These are phyloP conservation scores for Lottia gigantea DNA, from an alignment of 2,888 invertebrate genomes.

Conservation along the genomic window DNA sequence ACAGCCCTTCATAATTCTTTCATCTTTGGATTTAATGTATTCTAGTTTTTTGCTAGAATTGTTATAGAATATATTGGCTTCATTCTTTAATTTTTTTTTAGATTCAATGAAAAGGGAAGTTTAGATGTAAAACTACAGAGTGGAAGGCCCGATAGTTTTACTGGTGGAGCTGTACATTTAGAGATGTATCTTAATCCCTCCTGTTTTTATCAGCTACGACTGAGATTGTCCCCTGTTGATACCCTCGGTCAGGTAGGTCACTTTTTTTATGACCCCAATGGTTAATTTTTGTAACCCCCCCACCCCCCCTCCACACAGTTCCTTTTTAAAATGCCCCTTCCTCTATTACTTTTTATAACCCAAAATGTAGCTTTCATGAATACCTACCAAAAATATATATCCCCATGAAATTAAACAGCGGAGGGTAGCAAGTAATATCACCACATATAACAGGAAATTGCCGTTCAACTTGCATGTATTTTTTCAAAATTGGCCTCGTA, in stretches of 20 bases:
- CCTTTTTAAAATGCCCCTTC: no score
- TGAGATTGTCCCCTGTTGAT: slow-evolving; percentile 44
- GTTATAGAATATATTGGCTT: background rate
- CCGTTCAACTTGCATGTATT: no score
- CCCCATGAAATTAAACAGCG: no score
- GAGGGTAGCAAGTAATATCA: no score
- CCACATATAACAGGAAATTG: no score
- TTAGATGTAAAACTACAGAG: slow-evolving; percentile 50
- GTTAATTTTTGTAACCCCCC: no score
- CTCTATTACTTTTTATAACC: no score
- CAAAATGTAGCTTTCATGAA: no score
- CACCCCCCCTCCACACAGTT: no score
- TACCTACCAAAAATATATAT: no score
- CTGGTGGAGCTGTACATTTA: slow-evolving; percentile 44
- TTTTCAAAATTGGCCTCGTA: no score
- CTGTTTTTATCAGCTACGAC: slow-evolving; percentile 56
- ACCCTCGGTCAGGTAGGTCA: slow-evolving; percentile 53
- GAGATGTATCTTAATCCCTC: slow-evolving; percentile 60
- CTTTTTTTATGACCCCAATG: no score
- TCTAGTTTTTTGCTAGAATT: background rate
- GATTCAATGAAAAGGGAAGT: slow-evolving; percentile 42
- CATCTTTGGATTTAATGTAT: background rate
- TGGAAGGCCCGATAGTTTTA: slow-evolving; percentile 30
- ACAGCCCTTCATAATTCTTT: background rate
- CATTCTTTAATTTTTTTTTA: slow-evolving; percentile 24